Evolutionary conservation across 2,113 vertebrate genomes (phyloP), one percentile per base, ranked within the genome.

Genomic region (Anguilla rostrata): DNA sequence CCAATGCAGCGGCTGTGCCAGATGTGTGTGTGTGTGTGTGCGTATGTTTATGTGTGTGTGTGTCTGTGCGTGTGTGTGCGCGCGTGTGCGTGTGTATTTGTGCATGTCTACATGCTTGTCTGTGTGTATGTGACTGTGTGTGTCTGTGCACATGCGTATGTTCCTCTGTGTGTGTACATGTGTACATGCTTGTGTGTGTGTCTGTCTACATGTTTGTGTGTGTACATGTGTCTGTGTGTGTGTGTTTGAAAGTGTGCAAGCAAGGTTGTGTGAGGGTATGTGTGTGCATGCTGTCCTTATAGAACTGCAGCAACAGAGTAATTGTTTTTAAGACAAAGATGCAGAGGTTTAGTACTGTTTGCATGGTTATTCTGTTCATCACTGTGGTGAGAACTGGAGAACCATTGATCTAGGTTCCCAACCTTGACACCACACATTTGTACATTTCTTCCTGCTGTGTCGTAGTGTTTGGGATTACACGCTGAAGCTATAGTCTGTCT

Each of bases 141-240:
- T 63, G 85, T 86, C 3, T 40, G 18, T 29, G 34, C 16, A n/a
- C 41, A 40, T 82, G 75, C 85, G 63, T 85, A 80, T 34, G 34
- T 34, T 34, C 34, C 34, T 34, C 60, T 66, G 60, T 83, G 16
- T 84, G 12, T 84, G 83, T 41, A 39, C 34, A 79, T 86, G 87
- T 89, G 91, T 92, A 90, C 83, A 88, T 86, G 71, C 83, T 79
- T 87, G 90, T 87, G 88, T 87, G 83, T 88, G 83, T 94, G 92
- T 89, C 91, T 93, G 90, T 92, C 88, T 93, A 89, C 12, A 9
- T 34, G n/a, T 9, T 0, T 11, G 26, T 75, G 26, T 75, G 71
- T 29, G n/a, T 81, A 8, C 2, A 22, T 84, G 57, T 75, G 71
- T 34, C 2, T 75, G 71, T 75, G 71, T 29, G 71, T 75, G n/a